Base-by-base conservation (phyloP, 2,888 invertebrate species). In the Drosophila fungiperda region DNA sequence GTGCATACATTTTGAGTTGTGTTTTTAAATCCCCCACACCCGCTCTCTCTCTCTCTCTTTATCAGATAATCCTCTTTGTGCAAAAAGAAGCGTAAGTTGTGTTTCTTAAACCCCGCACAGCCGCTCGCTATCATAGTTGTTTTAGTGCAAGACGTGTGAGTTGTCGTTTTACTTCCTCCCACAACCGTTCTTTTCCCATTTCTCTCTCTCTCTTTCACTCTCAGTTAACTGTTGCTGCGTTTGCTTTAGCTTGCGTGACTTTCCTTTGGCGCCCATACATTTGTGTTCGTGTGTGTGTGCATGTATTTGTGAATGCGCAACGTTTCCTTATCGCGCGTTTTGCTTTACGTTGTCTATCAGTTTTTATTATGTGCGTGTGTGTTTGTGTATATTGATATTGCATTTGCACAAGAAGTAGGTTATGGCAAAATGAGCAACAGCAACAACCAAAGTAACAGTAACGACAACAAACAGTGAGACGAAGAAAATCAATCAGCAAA, bases 321-420 rank as follows among this genome's bases (percentile, higher is more conserved):
- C 87, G 81, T 83, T 83, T 86, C 75, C 82, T 87, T 87, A 87
- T 87, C 87, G 70, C 82, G 52, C 49, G 60, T 76, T 73, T 78
- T 76, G 73, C 77, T 73, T 75, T 70, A 40, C 57, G 60, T 66
- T 53, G 72, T 50, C 75, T 81, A 78, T 81, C 78, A 73, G 81
- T 77, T 78, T 75, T 73, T 68, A 61, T 64, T 72, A 58, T 45
- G 35, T 62, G 48, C 50, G 60, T 61, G 53, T 52, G 50, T 68
- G 45, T 66, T 49, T 63, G 50, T 61, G 54, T 70, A 66, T 75
- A 57, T 68, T 75, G 73, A 50, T 59, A 78, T 68, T 80, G 82
- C 82, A 82, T 82, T 82, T 78, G 72, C 80, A 79, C 80, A 79
- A 82, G 80, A 84, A 83, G 87, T 85, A 77, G 85, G 87, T 87